phyloP scores from a whole-genome alignment of 2,113 vertebrate species.

The Nettapus auritus region DNA sequence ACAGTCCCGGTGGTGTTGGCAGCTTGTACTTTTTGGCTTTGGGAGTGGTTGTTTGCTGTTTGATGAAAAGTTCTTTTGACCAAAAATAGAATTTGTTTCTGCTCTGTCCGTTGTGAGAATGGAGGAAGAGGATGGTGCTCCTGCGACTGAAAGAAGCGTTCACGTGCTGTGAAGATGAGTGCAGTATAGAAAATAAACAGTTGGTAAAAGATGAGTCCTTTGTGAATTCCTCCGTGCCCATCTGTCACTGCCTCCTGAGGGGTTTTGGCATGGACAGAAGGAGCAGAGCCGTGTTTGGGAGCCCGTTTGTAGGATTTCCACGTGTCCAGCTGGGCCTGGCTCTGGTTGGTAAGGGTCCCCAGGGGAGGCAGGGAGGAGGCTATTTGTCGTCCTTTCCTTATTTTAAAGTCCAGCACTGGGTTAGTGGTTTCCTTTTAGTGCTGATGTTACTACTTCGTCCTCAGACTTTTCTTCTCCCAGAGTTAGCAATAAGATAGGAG shows the following conservation, averaged over 20 bases:
- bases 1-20: background rate
- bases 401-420: background rate
- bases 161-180: rapidly evolving
- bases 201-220: background rate
- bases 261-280: background rate
- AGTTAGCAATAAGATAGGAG: background rate
- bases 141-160: background rate
- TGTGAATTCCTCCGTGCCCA: background rate
- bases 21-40: background rate
- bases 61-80: background rate
- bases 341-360: background rate
- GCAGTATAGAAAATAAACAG: rapidly evolving
- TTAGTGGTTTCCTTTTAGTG: background rate
- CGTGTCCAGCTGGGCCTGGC: background rate
- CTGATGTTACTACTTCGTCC: background rate
- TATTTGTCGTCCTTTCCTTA: background rate
- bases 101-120: rapidly evolving
- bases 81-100: background rate
- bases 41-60: background rate
- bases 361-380: background rate
- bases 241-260: background rate
- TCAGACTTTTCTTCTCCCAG: background rate
- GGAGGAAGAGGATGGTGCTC: background rate
- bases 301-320: background rate
- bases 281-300: background rate